Evolutionary conservation across 2,797 vertebrate genomes (phyloP), one percentile per base, ranked within the genome.

Genomic region (Helicolenus hilgendorfi): DNA sequence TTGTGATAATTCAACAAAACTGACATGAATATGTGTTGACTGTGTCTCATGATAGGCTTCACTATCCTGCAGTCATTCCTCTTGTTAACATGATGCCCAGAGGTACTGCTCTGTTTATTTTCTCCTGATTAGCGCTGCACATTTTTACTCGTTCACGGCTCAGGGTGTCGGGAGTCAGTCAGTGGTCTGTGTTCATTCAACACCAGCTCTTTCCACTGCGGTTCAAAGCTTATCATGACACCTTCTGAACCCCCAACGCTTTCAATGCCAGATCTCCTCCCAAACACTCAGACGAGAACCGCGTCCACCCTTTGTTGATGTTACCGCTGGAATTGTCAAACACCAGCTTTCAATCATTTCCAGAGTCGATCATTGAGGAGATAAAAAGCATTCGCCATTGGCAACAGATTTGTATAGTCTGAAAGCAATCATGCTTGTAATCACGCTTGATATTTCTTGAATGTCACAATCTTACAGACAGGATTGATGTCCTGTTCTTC

Each of bases 61-160:
- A 63, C 69, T 77, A 65, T 75, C 41, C 84, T 86, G 78, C 86
- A 81, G 67, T 84, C 83, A 80, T 81, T 92, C 72, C 84, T 89
- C 85, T 79, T 82, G 75, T 94, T 94, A 79, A 88, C 45, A 56
- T 2, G 75, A 87, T 72, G 89, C 92, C 91, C 24, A 26, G 72
- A 84, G 92, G 88, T 88, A 75, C 79, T 63, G 89, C 90, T 95
- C 86, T 97, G 97, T 96, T 97, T 96, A 95, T 94, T 95, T 96
- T 96, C 88, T 79, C 90, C 83, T 94, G 93, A 96, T 97, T 95
- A 94, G 92, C 69, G 38, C 91, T 91, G 90, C 93, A 93, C 94
- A 94, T 94, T 94, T 93, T 94, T 88, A 90, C 87, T 85, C 63
- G 11, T 94, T 96, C 85, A 73, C n/a, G 1, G 77, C 78, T 87